Base-by-base conservation (phyloP, 2,888 invertebrate genomes). In the Cetonia aurata region DNA sequence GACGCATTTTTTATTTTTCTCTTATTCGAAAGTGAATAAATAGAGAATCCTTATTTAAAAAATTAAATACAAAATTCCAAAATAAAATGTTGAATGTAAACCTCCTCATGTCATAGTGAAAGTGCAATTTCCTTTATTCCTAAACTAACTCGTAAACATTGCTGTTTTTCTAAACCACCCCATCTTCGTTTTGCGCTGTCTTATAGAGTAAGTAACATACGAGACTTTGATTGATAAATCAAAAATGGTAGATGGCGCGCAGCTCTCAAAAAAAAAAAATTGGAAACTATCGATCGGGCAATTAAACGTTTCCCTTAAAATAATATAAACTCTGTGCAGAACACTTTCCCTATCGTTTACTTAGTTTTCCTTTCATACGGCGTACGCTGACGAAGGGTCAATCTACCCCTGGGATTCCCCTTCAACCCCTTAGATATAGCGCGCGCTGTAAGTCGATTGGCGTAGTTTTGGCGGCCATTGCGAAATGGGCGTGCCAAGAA, bases 311-410 rank as follows among this genome's bases (percentile, higher is more conserved):
- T 72, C 71, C 69, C 74, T 72, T 71, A 72, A 75, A 71, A 73
- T 69, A 67, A 72, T 71, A 73, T 65, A 71, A 73, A 74, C 73
- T 70, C 69, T 57, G 70, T 70, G 37, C 68, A 69, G 69, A 72
- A 67, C 71, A 80, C 79, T 80, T 80, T 80, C 79, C 77, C 79
- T 79, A 74, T 80, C 79, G 76, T 76, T 78, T 76, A 76, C 76
- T 78, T 76, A 74, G 76, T 80, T 80, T 80, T 78, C 79, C 81
- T 81, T 81, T 81, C 79, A 73, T 75, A 75, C 73, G 73, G 77
- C 77, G 78, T 77, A 77, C 74, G 69, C 72, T 72, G 70, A 57
- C 62, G 70, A 73, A 74, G 75, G 75, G 75, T 75, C 74, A 75
- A 75, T 75, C 75, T 75, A 77, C 76, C 74, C 75, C 76, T 70